Evolutionary conservation across 64 coral and sea anemone genomes (phyloP).

Genomic region (Exaiptasia diaphana): DNA sequence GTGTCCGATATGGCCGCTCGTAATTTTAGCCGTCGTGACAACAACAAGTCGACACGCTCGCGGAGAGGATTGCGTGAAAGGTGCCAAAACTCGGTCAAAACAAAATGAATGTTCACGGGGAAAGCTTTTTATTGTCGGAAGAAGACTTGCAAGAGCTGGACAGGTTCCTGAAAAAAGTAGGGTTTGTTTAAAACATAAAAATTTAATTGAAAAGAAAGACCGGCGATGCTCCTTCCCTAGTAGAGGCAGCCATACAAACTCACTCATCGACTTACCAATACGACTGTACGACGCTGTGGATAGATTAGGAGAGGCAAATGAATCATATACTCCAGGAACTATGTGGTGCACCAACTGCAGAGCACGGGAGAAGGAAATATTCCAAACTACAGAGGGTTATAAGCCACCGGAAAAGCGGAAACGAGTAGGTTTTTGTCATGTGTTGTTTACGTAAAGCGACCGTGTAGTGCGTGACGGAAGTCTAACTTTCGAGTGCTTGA

Average conservation of each 20-base stretch:
- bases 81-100: conserved; percentile 13
- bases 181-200: background rate
- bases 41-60: background rate
- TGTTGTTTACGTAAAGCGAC: background rate
- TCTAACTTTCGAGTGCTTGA: background rate
- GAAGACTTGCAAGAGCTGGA: background rate
- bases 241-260: background rate
- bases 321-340: background rate
- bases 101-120: background rate
- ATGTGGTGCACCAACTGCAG: conserved; percentile 7
- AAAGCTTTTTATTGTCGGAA: background rate
- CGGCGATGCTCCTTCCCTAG: conserved; percentile 1
- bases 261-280: background rate
- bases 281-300: conserved; percentile 3
- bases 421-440: background rate
- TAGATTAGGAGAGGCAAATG: background rate
- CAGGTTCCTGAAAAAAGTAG: background rate
- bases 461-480: background rate
- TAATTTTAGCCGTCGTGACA: background rate
- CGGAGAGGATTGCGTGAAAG: background rate
- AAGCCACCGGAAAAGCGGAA: background rate
- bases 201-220: background rate
- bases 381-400: background rate
- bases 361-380: background rate
- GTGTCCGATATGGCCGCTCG: background rate